Evolutionary conservation across 92 coral and sea anemone species (phyloP).

Genomic region (Desmophyllum pertusum): DNA sequence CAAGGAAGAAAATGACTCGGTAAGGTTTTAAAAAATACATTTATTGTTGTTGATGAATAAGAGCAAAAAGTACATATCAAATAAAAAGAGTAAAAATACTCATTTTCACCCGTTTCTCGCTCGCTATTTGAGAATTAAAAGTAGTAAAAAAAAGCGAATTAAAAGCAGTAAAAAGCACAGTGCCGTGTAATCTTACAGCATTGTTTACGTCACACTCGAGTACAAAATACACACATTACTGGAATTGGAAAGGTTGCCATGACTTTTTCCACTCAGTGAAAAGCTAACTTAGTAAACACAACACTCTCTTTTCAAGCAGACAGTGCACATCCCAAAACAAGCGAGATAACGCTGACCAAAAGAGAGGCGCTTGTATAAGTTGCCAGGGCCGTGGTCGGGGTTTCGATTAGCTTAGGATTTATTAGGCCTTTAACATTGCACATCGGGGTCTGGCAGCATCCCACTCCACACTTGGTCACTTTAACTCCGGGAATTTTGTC

Average conservation of each 20-base stretch:
- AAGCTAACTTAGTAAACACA: not conserved
- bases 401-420: not conserved
- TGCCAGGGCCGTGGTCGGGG: not conserved
- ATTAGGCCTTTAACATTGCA: slow-evolving; percentile 3
- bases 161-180: no score
- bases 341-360: slow-evolving; percentile 16
- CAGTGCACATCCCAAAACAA: not conserved
- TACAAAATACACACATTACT: not conserved
- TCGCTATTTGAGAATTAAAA: no score
- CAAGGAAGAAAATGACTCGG: no score
- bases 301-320: not conserved
- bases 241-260: not conserved
- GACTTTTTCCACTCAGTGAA: no score
- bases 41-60: no score
- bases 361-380: not conserved
- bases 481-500: slow-evolving; percentile 16
- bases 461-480: slow-evolving; percentile 29
- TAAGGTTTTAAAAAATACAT: no score
- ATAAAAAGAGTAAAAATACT: no score
- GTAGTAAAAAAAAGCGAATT: no score
- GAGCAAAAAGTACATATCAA: no score
- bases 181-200: no score
- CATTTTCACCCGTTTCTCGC: no score
- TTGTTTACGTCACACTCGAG: no score
- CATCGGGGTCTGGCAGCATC: slow-evolving; percentile 8